Evolutionary conservation across 1,140 invertebrate genomes (phyloP).

Genomic region (Orius insidiosus): DNA sequence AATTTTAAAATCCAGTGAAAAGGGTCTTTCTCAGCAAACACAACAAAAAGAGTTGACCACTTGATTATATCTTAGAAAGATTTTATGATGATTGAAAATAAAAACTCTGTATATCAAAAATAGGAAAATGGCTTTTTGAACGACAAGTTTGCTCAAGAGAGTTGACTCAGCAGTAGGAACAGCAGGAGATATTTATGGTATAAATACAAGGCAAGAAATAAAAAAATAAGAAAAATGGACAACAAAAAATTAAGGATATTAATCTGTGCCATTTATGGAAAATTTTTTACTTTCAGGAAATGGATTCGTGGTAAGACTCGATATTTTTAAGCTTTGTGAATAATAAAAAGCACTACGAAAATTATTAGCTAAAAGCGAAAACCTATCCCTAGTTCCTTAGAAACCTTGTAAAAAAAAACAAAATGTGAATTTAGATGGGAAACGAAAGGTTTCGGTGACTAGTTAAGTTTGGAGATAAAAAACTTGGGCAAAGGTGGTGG

Average conservation of each 20-base stretch:
- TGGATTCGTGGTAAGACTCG: neutral
- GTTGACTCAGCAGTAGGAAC: neutral
- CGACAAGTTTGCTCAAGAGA: neutral
- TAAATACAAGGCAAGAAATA: conserved; percentile 1
- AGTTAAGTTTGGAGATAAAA: conserved; percentile 4
- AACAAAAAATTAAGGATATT: neutral
- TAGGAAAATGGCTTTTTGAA: neutral
- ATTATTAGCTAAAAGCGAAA: neutral
- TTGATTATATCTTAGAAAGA: conserved; percentile 27
- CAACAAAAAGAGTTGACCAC: too few relatives aligned
- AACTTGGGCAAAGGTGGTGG: neutral
- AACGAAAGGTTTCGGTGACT: conserved; percentile 2
- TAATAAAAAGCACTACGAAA: neutral
- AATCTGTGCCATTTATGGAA: neutral
- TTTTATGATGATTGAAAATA: neutral
- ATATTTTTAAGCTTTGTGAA: conserved; percentile 2
- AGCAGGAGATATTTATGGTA: neutral
- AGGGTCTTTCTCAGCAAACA: too few relatives aligned
- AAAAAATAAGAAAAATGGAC: conserved; percentile 2
- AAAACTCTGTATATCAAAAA: neutral
- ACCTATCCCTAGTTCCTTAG: neutral
- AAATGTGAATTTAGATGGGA: conserved; percentile 3
- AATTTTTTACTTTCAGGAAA: neutral
- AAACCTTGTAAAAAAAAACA: neutral
- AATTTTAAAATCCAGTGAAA: too few relatives aligned